Evolutionary conservation across 1,140 invertebrate species (phyloP).

Genomic region (Globodera rostochiensis): DNA sequence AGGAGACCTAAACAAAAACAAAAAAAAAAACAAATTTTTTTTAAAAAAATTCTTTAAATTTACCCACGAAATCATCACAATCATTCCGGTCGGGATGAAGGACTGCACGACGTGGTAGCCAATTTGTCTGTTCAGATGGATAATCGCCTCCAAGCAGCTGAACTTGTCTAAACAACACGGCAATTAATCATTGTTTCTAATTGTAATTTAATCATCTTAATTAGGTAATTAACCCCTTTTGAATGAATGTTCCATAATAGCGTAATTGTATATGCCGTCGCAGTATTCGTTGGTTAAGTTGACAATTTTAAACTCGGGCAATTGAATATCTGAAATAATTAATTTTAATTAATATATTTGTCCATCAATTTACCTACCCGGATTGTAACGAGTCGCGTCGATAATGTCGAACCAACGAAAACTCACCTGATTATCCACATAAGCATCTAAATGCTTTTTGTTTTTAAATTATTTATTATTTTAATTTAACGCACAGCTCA

Average conservation of each 20-base stretch:
- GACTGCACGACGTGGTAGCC: conserved; percentile 84
- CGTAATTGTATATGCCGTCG: conserved; percentile 63
- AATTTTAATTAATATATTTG: not conserved
- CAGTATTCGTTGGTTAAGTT: conserved; percentile 54
- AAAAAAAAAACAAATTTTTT: not conserved
- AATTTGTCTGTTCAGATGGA: conserved; percentile 82
- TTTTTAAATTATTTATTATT: not conserved
- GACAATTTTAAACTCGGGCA: conserved; percentile 60
- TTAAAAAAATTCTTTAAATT: not conserved
- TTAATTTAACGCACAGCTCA: conserved; percentile 38
- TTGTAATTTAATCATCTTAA: conserved; percentile 1
- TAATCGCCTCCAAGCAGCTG: conserved; percentile 74
- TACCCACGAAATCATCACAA: conserved; percentile 85
- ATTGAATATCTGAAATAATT: conserved; percentile 43
- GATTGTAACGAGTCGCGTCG: conserved; percentile 55
- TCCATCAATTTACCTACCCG: conserved; percentile 10
- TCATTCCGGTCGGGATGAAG: conserved; percentile 80
- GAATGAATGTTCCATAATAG: conserved; percentile 53
- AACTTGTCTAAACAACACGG: conserved; percentile 70
- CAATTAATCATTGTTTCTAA: not conserved
- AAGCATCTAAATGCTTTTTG: conserved; percentile 53
- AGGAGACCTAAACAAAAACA: conserved; percentile 49
- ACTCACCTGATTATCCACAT: conserved; percentile 60
- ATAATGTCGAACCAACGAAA: conserved; percentile 54
- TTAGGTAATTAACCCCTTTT: conserved; percentile 48